A percentile compares a stretch with the other conserved stretches of the same genome.
Evolutionary conservation across 2,888 invertebrate species (phyloP).

Genomic region (Auanema freiburgensis): DNA sequence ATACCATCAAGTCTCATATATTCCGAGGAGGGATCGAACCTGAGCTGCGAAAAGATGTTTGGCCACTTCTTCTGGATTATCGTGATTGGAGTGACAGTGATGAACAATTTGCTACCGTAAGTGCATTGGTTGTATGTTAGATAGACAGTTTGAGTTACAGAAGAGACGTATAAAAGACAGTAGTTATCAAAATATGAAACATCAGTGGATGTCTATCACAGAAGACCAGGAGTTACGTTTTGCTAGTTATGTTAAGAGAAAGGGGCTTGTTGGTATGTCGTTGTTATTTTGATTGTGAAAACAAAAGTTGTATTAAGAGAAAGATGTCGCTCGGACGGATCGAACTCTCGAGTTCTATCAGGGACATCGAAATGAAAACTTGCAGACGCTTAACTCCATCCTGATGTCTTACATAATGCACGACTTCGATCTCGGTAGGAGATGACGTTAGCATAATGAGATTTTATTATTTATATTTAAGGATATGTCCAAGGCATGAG

Average conservation of each 20-base stretch:
- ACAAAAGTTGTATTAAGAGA: constrained; percentile 71
- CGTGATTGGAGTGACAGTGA: constrained; percentile 82
- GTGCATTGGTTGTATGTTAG: neutral
- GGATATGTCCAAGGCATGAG: constrained; percentile 89
- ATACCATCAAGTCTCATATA: neutral
- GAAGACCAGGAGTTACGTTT: constrained; percentile 84
- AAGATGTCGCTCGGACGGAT: constrained; percentile 95
- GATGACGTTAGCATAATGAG: neutral
- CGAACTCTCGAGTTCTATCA: constrained; percentile 85
- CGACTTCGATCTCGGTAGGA: constrained; percentile 85
- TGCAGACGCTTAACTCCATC: constrained; percentile 83
- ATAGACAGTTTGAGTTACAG: constrained; percentile 17
- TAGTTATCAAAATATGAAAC: constrained; percentile 74
- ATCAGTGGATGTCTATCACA: constrained; percentile 91
- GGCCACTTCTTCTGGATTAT: constrained; percentile 91
- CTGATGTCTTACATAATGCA: constrained; percentile 98
- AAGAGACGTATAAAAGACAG: constrained; percentile 73
- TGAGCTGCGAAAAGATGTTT: constrained; percentile 78
- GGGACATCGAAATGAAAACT: constrained; percentile 89
- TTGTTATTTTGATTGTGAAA: too few relatives aligned
- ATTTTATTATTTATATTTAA: constrained; percentile 71
- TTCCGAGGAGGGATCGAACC: constrained; percentile 33
- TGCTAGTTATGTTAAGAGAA: constrained; percentile 83
- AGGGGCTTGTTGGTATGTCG: constrained; percentile 80
- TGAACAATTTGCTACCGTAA: constrained; percentile 72